Evolutionary conservation across 2,797 vertebrate genomes (phyloP), one percentile per base, ranked within the genome.

Genomic region (Philypnodon macrostomus): DNA sequence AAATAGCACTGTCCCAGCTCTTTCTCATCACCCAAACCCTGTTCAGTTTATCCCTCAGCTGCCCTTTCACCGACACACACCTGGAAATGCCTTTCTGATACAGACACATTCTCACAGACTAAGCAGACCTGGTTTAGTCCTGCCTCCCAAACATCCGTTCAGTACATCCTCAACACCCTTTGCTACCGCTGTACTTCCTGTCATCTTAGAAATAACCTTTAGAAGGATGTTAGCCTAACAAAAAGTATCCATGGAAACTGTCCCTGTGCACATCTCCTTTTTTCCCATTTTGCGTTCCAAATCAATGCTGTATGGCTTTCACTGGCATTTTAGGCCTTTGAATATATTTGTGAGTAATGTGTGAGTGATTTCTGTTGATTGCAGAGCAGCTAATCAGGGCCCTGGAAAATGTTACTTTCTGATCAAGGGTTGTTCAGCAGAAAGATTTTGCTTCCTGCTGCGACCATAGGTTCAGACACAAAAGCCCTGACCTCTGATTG

Each of bases 291-390:
- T 30, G 37, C 40, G 51, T 68, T 56, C 44, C 4, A 64, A 14
- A 32, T 34, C 23, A 30, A 7, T 30, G 12, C 30, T 3, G 4
- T 27, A 8, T 15, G 3, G 14, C 61, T 58, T 46, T 59, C 26
- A 42, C 38, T 40, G 10, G 46, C 37, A 41, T 63, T 72, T 53
- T 27, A 29, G 14, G 29, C 52, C 58, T 66, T 52, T 54, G 21
- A 63, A 36, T 42, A 45, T 38, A 40, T 64, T 42, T 38, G 21
- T 61, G 72, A 41, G 40, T 71, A 62, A 61, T 19, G 38, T 47
- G 54, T 1, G 56, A 59, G 56, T 42, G 68, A 72, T 78, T 73
- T 68, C 32, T 62, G 68, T 46, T 60, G 78, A 72, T 80, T 81
- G 74, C 50, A 40, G 52, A 21, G 49, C 23, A 2, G 61, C 56